These are phyloP conservation scores for Parapsyche elsis DNA, from an alignment of 1,140 invertebrate species.

Conservation along the genomic window DNA sequence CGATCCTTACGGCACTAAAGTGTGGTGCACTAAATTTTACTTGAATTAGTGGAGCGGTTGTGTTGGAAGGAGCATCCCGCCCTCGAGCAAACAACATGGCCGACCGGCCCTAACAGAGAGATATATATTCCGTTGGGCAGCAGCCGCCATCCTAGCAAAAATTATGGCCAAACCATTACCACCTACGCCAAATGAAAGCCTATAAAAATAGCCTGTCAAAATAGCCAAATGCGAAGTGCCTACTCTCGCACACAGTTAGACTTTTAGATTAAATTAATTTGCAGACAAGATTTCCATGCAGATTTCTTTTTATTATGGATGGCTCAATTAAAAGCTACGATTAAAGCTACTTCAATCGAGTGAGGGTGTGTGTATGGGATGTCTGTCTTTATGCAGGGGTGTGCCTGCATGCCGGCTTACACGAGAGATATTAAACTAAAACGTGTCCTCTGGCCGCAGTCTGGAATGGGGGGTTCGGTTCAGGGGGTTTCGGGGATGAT, in stretches of 20 bases:
- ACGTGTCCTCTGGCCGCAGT: conserved; percentile 53
- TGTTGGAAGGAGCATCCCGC: conserved; percentile 3
- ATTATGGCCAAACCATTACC: conserved; percentile 20
- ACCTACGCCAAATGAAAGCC: conserved; percentile 16
- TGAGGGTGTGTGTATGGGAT: neutral
- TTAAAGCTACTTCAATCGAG: neutral
- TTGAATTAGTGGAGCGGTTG: conserved; percentile 53
- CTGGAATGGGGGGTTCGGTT: conserved; percentile 9
- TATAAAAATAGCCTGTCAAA: neutral
- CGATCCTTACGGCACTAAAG: conserved; percentile 39
- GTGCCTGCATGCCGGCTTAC: conserved; percentile 40
- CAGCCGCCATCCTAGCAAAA: conserved; percentile 19
- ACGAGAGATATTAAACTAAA: conserved; percentile 56
- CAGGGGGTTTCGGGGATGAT: conserved; percentile 21
- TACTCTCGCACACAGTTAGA: neutral
- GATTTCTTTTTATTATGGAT: too few species aligned
- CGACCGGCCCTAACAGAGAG: conserved; percentile 43
- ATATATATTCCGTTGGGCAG: conserved; percentile 29
- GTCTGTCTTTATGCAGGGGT: conserved; percentile 24
- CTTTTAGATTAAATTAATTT: neutral
- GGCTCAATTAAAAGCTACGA: conserved; percentile 25
- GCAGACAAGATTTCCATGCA: neutral
- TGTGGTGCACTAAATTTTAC: conserved; percentile 49
- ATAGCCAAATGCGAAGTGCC: neutral
- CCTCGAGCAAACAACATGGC: conserved; percentile 42